These are phyloP conservation scores for mouse (Mus musculus) DNA, from an alignment of 2,113 vertebrate genomes.

Conservation along the genomic window GRCm39 chr5:59066501-59067000, in stretches of 20 bases:
- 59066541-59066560: not conserved
- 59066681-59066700: not conserved
- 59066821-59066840: not conserved
- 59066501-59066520: not conserved
- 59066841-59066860: not conserved
- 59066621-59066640: not conserved
- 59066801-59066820: not conserved
- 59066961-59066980: not conserved
- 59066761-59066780: not conserved
- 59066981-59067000: not conserved
- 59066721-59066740: fast-evolving
- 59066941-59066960: not conserved
- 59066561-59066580: not conserved
- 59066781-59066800: not conserved
- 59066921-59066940: not conserved
- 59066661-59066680: not conserved
- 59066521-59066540: not conserved
- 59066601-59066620: not conserved
- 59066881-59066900: not conserved
- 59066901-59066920: not conserved
- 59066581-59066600: not conserved
- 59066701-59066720: not conserved
- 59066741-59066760: not conserved
- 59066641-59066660: not conserved
- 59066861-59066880: not conserved